Conservation (phyloP, 2,113 vertebrate species). For the Muntiacus reevesi region DNA sequence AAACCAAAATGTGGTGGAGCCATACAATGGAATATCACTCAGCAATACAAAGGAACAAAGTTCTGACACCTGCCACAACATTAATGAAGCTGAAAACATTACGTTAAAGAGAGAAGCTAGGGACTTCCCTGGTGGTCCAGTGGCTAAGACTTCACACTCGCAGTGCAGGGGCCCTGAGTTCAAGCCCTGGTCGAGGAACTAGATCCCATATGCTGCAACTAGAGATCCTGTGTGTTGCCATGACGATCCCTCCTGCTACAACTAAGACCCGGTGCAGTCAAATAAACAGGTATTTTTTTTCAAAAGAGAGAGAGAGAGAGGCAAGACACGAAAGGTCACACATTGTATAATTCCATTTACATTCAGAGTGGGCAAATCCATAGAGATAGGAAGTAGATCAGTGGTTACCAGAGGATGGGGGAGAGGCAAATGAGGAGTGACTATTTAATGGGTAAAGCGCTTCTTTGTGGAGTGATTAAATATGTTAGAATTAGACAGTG, state of each 20-base stretch:
- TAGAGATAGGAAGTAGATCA: neutral
- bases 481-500: neutral
- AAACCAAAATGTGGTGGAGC: neutral
- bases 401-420: neutral
- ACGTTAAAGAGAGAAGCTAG: neutral
- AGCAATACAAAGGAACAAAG: neutral
- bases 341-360: neutral
- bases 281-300: neutral
- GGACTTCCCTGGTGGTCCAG: neutral
- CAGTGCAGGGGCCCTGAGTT: neutral
- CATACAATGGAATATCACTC: neutral
- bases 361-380: neutral
- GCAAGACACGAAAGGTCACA: neutral
- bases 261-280: neutral
- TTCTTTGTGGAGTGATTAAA: neutral
- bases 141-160: neutral
- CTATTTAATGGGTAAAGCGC: neutral
- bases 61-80: neutral
- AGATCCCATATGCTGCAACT: neutral
- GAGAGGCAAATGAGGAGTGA: neutral
- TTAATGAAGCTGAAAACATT: neutral
- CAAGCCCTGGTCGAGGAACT: rapidly evolving
- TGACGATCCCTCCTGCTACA: neutral
- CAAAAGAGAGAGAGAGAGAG: neutral
- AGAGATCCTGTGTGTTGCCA: neutral